phyloP scores from a whole-genome alignment of 2,888 invertebrate genomes.

The Physocephala rufipes region DNA sequence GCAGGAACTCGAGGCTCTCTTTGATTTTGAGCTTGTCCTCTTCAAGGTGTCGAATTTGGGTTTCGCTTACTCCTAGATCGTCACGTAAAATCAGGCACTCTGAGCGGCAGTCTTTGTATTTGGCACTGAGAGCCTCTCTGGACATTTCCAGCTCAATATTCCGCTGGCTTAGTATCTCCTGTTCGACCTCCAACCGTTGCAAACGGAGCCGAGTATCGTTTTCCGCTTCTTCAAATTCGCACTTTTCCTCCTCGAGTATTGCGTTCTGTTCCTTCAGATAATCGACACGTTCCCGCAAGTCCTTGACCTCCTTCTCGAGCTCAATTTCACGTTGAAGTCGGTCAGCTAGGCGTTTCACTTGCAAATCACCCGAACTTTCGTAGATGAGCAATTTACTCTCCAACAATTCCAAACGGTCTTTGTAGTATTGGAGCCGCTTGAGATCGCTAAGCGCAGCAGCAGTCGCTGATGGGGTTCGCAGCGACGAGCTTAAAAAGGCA shows the following conservation, averaged over 20 bases:
- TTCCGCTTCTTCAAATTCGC: constrained; percentile 79
- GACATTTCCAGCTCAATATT: constrained; percentile 69
- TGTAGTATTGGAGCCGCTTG: constrained; percentile 73
- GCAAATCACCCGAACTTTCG: constrained; percentile 73
- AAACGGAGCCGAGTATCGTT: constrained; percentile 72
- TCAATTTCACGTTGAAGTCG: constrained; percentile 73
- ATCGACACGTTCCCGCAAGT: constrained; percentile 67
- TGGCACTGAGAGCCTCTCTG: constrained; percentile 70
- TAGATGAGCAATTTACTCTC: constrained; percentile 74
- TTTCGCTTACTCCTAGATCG: constrained; percentile 59
- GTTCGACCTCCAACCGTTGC: constrained; percentile 71
- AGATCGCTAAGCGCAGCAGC: constrained; percentile 61
- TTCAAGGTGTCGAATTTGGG: constrained; percentile 59
- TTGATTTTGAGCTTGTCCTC: constrained; percentile 62
- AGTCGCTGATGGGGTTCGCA: constrained; percentile 23
- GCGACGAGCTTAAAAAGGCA: constrained; percentile 5
- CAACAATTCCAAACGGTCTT: constrained; percentile 72
- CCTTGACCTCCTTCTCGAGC: constrained; percentile 67
- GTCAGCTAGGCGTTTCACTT: constrained; percentile 71
- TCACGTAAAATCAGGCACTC: constrained; percentile 61
- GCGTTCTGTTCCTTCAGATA: constrained; percentile 73
- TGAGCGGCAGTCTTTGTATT: constrained; percentile 67
- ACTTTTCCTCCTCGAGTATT: constrained; percentile 75
- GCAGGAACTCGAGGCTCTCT: constrained; percentile 56
- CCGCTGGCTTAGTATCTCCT: constrained; percentile 68